phyloP scores from a whole-genome alignment of 2,888 invertebrate genomes.

The Cheilosia soror region DNA sequence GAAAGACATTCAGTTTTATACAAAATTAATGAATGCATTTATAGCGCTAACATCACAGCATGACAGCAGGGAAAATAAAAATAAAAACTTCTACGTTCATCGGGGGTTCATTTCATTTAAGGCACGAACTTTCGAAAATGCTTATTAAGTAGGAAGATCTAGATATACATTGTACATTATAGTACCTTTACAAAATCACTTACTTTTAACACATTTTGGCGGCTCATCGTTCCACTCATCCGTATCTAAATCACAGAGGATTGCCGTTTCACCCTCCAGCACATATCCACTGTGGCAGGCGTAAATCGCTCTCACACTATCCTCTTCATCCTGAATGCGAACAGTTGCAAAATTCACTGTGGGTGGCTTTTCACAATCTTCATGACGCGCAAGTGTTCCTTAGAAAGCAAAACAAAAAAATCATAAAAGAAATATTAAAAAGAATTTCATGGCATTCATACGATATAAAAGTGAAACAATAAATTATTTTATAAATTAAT shows the following conservation, averaged over 20 bases:
- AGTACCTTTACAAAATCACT: slow-evolving; percentile 22
- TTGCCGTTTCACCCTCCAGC: slow-evolving; percentile 79
- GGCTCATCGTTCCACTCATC: slow-evolving; percentile 82
- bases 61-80: no score
- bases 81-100: no score
- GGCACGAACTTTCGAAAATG: no score
- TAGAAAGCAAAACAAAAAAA: slow-evolving; percentile 33
- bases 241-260: slow-evolving; percentile 81
- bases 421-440: slow-evolving; percentile 6
- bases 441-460: background rate
- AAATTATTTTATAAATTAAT: slow-evolving; percentile 25
- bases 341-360: slow-evolving; percentile 79
- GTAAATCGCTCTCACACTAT: slow-evolving; percentile 81
- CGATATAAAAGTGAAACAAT: slow-evolving; percentile 10
- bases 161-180: background rate
- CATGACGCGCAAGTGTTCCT: slow-evolving; percentile 77
- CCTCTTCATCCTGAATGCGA: slow-evolving; percentile 78
- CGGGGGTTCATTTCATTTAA: no score
- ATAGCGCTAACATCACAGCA: no score
- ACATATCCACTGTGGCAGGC: slow-evolving; percentile 80
- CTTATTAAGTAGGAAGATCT: no score
- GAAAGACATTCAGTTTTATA: no score
- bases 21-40: no score
- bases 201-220: slow-evolving; percentile 80
- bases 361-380: slow-evolving; percentile 82